These are phyloP conservation scores for Palloptera scutellata DNA, from an alignment of 2,888 invertebrate species.

Conservation along the genomic window DNA sequence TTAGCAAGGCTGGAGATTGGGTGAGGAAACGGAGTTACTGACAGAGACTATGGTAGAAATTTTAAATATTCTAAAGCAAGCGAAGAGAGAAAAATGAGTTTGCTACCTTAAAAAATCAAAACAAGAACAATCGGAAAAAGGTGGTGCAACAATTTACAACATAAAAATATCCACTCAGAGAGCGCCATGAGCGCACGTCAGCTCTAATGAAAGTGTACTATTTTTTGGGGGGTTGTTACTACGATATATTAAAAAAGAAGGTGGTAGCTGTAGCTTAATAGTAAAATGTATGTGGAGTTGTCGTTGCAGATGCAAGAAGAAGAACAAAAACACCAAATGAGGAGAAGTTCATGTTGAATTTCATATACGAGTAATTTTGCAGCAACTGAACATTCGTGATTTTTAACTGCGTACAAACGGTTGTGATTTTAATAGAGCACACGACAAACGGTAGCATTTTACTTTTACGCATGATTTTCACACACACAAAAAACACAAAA, in stretches of 20 bases:
- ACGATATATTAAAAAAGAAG: too few relatives aligned
- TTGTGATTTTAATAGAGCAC: conserved; percentile 49
- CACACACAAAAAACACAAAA: too few relatives aligned
- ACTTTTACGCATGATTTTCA: neutral
- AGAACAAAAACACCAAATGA: conserved; percentile 7
- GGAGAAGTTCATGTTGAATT: conserved; percentile 33
- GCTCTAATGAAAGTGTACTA: too few relatives aligned
- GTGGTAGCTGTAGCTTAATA: too few relatives aligned
- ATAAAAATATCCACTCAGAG: too few relatives aligned
- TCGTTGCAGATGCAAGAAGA: neutral
- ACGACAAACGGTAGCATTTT: neutral
- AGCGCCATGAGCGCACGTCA: too few relatives aligned
- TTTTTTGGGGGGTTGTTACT: too few relatives aligned
- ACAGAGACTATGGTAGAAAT: too few relatives aligned
- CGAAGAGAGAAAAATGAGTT: too few relatives aligned
- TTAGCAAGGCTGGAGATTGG: conserved; percentile 37
- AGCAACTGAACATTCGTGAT: conserved; percentile 53
- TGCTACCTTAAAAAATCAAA: conserved; percentile 31
- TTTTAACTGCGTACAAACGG: conserved; percentile 55
- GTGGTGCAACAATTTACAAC: conserved; percentile 10
- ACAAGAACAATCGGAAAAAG: conserved; percentile 16
- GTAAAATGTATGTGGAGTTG: too few relatives aligned
- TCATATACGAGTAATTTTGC: conserved; percentile 22
- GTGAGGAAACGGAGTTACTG: neutral
- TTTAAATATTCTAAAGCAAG: too few relatives aligned